Evolutionary conservation across 2,888 invertebrate genomes (phyloP).

Genomic region (Dione juno): DNA sequence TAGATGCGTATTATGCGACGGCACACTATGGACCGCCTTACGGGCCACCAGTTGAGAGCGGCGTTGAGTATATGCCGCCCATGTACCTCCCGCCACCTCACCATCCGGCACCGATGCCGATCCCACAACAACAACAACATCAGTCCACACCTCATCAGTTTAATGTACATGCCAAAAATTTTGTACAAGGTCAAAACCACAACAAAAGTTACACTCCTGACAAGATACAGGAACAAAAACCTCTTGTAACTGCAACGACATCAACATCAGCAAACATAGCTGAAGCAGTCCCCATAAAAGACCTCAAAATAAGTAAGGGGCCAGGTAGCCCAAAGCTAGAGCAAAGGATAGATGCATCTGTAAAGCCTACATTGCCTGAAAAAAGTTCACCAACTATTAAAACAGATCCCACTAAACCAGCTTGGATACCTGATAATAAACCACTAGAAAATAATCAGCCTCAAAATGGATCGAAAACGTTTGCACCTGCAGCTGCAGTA

Average conservation of each 20-base stretch:
- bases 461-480: conserved; percentile 56
- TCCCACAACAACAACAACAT: conserved; percentile 65
- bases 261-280: conserved; percentile 56
- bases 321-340: conserved; percentile 74
- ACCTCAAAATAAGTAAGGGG: conserved; percentile 71
- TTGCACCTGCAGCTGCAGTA: conserved; percentile 60
- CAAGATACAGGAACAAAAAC: conserved; percentile 63
- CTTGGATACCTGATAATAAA: conserved; percentile 66
- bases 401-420: conserved; percentile 64
- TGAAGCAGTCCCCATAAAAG: conserved; percentile 73
- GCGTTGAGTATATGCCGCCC: conserved; percentile 74
- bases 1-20: conserved; percentile 75
- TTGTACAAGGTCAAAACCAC: conserved; percentile 73
- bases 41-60: conserved; percentile 69
- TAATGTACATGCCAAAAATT: conserved; percentile 81
- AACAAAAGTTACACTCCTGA: conserved; percentile 56
- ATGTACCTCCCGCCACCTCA: conserved; percentile 74
- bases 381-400: conserved; percentile 62
- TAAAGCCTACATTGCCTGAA: conserved; percentile 58
- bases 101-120: conserved; percentile 64
- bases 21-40: conserved; percentile 72
- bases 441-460: conserved; percentile 44
- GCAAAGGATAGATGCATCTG: conserved; percentile 53
- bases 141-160: conserved; percentile 72
- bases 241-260: conserved; percentile 55